Conservation (phyloP, 2,888 invertebrate genomes). For the Cosmia pyralina region DNA sequence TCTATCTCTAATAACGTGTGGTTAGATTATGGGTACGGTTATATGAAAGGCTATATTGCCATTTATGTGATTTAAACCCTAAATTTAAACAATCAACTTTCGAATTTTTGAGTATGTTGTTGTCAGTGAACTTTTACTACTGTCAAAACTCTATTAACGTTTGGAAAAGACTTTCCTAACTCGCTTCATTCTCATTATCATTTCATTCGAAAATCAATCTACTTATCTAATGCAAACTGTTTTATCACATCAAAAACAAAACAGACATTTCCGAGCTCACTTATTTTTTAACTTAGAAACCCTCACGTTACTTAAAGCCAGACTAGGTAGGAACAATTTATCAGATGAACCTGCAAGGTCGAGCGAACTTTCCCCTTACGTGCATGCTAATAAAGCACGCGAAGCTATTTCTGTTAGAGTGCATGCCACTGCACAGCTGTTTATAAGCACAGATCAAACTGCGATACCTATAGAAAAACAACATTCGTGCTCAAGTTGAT, state of each 20-base stretch:
- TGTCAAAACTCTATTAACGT: neutral
- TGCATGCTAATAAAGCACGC: constrained; percentile 67
- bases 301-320: constrained; percentile 34
- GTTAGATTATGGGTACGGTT: constrained; percentile 14
- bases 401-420: constrained; percentile 62
- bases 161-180: neutral
- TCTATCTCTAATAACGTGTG: constrained; percentile 36
- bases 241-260: constrained; percentile 13
- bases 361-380: constrained; percentile 75
- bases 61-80: neutral
- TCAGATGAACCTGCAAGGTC: constrained; percentile 73
- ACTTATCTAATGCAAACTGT: neutral
- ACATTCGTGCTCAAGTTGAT: constrained; percentile 29
- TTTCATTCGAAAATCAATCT: no score
- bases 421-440: constrained; percentile 66
- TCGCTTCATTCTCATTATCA: neutral
- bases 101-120: neutral
- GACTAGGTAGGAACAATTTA: constrained; percentile 52
- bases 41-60: constrained; percentile 21
- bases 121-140: no score
- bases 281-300: constrained; percentile 31
- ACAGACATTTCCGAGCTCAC: constrained; percentile 6
- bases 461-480: constrained; percentile 39
- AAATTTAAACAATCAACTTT: neutral
- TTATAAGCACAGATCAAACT: constrained; percentile 47